These are phyloP conservation scores for Diloba caeruleocephala DNA, from an alignment of 2,888 invertebrate species.

Conservation along the genomic window DNA sequence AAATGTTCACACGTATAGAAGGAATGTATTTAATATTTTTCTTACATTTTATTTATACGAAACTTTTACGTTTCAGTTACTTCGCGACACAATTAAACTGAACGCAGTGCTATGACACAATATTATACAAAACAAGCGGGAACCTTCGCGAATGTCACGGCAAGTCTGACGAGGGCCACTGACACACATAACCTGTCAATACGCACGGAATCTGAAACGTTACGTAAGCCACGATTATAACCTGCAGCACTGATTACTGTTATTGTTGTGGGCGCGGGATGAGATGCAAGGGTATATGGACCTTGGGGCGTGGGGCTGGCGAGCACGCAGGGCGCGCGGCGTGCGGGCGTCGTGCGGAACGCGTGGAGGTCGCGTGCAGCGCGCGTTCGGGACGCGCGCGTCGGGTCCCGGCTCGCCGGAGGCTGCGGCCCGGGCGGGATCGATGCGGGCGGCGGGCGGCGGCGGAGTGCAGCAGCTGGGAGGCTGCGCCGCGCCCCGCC, in stretches of 20 bases:
- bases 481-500: conserved; percentile 81
- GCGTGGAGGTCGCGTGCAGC: conserved; percentile 71
- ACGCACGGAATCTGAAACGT: conserved; percentile 72
- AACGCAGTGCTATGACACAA: conserved; percentile 21
- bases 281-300: conserved; percentile 77
- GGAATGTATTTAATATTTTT: conserved; percentile 18
- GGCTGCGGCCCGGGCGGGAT: conserved; percentile 83
- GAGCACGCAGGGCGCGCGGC: conserved; percentile 64
- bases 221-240: conserved; percentile 81
- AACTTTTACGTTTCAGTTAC: conserved; percentile 33
- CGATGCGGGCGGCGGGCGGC: conserved; percentile 88
- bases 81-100: conserved; percentile 30
- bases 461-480: conserved; percentile 85
- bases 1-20: conserved; percentile 43
- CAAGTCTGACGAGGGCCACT: conserved; percentile 54
- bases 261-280: conserved; percentile 72
- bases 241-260: conserved; percentile 75
- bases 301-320: conserved; percentile 65
- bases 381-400: conserved; percentile 74
- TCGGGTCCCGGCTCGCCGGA: conserved; percentile 72
- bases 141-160: conserved; percentile 47
- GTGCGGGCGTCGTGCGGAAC: conserved; percentile 69
- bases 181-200: conserved; percentile 79
- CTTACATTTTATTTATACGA: conserved; percentile 31
- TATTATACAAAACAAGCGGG: conserved; percentile 38